Percentiles rank a stretch among this genome's conserved stretches.
Evolutionary conservation across 2,888 invertebrate species (phyloP).

Genomic region (Aradus depressus): DNA sequence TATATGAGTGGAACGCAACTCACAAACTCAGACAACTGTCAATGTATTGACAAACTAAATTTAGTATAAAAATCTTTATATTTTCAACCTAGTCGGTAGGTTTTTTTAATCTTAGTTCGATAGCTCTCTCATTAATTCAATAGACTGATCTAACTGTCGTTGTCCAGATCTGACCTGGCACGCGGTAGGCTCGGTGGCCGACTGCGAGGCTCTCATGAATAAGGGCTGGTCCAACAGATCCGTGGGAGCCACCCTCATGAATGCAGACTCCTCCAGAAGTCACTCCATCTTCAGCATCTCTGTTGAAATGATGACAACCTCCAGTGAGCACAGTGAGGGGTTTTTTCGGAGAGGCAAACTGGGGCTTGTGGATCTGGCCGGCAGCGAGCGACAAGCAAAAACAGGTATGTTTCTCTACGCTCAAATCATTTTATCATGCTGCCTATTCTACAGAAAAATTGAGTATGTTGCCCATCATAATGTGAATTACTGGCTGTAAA

Average conservation of each 20-base stretch:
- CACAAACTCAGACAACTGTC: too few species aligned
- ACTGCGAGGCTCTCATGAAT: conserved; percentile 63
- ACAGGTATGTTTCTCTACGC: conserved; percentile 43
- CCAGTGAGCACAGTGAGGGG: conserved; percentile 28
- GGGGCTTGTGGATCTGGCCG: conserved; percentile 80
- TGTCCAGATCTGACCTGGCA: conserved; percentile 59
- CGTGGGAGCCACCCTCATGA: conserved; percentile 80
- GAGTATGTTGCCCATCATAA: too few species aligned
- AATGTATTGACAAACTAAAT: too few species aligned
- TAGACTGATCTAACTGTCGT: too few species aligned
- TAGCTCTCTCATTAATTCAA: too few species aligned
- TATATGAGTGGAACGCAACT: too few species aligned
- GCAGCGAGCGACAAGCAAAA: conserved; percentile 75
- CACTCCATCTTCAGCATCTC: conserved; percentile 81
- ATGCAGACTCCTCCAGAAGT: conserved; percentile 71
- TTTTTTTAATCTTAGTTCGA: too few species aligned
- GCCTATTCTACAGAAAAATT: too few species aligned
- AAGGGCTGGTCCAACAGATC: conserved; percentile 68
- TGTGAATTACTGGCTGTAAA: too few species aligned
- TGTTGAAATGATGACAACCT: conserved; percentile 61
- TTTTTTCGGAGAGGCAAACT: conserved; percentile 57
- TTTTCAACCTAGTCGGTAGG: too few species aligned
- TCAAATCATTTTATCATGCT: too few species aligned
- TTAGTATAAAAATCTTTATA: too few species aligned
- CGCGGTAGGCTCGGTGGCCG: conserved; percentile 62